Evolutionary conservation across 2,888 invertebrate species (phyloP), one percentile per base, ranked within the genome.

Genomic region (Odontocerum albicorne): DNA sequence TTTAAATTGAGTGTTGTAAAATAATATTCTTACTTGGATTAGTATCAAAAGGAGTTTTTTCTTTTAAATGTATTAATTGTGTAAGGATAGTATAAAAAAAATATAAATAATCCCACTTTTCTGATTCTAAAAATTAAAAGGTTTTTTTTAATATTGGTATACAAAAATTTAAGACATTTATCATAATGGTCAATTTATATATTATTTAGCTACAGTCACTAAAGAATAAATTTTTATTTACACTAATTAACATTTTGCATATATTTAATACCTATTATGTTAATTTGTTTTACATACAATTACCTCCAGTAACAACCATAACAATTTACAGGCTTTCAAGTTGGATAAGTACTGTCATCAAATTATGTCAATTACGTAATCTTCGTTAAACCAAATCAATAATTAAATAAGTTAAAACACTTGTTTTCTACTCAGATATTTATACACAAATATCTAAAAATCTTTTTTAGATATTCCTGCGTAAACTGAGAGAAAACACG

Each of bases 1-100:
- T 21, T 50, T 42, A 42, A 45, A 13, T 16, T 33, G 16, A 13
- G 44, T 46, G 40, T 50, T 51, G 36, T 45, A 56, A 56, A 56
- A 56, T 56, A 51, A 43, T 49, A 45, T 19, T 13, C 13, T 19
- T 16, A 27, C 35, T 27, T 27, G 6, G 19, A 22, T 16, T 27
- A 13, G 4, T 7, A 27, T 27, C 4, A 27, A 27, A 27, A 27
- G 27, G 27, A 27, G 10, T 27, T 4, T n/a, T 7, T 27, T 10
- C 27, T 27, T 10, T 27, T 10, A 27, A 4, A 27, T 27, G 6
- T 7, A 27, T 10, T n/a, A n/a, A 27, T 7, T 10, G 27, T 27
- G 6, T 10, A 27, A 27, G 4, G 27, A 27, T 27, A 27, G 27
- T 27, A 27, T 27, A 4, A 27, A 27, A 27, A 27, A 27, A 7